Conservation (phyloP, 2,888 invertebrate species). For the Taenaris catops region DNA sequence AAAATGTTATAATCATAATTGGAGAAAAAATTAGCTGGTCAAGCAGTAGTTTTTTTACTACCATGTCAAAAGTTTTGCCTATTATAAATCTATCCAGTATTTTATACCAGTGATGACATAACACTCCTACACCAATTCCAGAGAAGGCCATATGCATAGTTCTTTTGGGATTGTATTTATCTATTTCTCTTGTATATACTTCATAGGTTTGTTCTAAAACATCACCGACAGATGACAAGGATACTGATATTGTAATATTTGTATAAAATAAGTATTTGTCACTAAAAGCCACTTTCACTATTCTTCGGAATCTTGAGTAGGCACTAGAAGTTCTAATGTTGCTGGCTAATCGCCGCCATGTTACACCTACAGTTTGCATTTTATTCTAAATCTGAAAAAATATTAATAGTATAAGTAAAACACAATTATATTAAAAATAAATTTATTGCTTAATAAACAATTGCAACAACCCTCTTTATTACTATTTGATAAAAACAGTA, state of each 20-base stretch:
- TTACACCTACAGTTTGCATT: slow-evolving; percentile 50
- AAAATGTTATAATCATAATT: slow-evolving; percentile 89
- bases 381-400: slow-evolving; percentile 38
- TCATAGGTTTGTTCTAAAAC: slow-evolving; percentile 91
- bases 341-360: slow-evolving; percentile 51
- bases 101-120: slow-evolving; percentile 95
- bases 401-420: slow-evolving; percentile 11
- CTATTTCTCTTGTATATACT: slow-evolving; percentile 80
- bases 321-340: slow-evolving; percentile 37
- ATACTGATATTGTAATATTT: slow-evolving; percentile 89
- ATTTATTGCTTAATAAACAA: slow-evolving; percentile 4
- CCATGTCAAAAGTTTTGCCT: slow-evolving; percentile 84
- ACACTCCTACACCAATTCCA: slow-evolving; percentile 88
- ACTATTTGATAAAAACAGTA: too few relatives aligned
- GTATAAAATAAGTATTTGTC: slow-evolving; percentile 88
- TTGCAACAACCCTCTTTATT: neutral
- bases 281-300: slow-evolving; percentile 76
- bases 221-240: slow-evolving; percentile 90
- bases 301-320: slow-evolving; percentile 35
- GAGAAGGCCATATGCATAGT: slow-evolving; percentile 90
- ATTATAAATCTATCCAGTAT: slow-evolving; percentile 87
- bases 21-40: slow-evolving; percentile 95
- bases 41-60: slow-evolving; percentile 88
- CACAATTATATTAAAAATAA: neutral
- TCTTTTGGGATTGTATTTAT: slow-evolving; percentile 81